phyloP scores from a whole-genome alignment of 1,140 invertebrate species.

The Eueides isabella region DNA sequence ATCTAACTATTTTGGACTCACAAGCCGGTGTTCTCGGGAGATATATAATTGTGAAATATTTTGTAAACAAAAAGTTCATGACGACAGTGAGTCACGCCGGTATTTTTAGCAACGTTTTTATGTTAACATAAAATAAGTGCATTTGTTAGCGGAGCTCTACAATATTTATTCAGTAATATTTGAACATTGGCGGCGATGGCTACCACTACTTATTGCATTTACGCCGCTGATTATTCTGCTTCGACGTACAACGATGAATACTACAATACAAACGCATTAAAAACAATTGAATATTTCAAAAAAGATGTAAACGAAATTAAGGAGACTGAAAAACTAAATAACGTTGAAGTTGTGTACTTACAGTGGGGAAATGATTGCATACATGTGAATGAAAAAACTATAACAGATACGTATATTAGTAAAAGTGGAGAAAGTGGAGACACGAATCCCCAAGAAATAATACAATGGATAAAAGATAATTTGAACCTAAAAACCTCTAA shows the following conservation, averaged over 20 bases:
- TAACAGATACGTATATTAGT: neutral
- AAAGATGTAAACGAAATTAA: slow-evolving; percentile 40
- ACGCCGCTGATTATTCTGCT: slow-evolving; percentile 45
- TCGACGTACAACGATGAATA: slow-evolving; percentile 33
- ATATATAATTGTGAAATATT: neutral
- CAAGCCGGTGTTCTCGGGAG: neutral
- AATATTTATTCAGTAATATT: neutral
- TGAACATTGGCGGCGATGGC: neutral
- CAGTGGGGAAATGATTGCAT: neutral
- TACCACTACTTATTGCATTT: slow-evolving; percentile 33
- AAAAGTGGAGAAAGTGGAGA: neutral
- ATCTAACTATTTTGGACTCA: too few relatives aligned
- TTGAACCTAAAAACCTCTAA: slow-evolving; percentile 16
- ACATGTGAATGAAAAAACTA: neutral
- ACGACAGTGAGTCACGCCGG: neutral
- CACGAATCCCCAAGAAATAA: neutral
- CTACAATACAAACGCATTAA: slow-evolving; percentile 42
- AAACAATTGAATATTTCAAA: slow-evolving; percentile 44
- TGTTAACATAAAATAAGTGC: neutral
- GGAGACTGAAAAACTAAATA: slow-evolving; percentile 6
- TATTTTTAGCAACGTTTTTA: neutral
- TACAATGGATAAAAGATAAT: neutral
- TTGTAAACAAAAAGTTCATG: neutral
- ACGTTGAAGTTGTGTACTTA: neutral
- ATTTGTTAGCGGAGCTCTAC: neutral